Percentiles rank a stretch among this genome's conserved stretches.
Conservation (phyloP, 23 tunicate species). For the Halocynthia roretzi region DNA sequence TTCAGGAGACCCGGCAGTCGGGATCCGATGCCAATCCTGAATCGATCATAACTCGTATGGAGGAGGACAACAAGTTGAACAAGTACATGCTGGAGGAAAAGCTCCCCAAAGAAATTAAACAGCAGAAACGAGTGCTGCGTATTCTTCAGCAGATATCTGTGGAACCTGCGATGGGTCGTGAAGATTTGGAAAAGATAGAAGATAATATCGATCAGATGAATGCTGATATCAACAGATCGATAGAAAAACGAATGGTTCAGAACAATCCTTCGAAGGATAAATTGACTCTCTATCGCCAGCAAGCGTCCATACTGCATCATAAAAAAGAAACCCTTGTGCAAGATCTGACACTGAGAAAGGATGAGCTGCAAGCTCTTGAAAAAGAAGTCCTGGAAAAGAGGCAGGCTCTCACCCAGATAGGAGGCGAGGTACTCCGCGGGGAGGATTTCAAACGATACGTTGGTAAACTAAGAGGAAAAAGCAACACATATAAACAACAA, state of each 20-base stretch:
- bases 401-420: constrained; percentile 35
- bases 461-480: constrained; percentile 50
- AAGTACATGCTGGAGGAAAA: constrained; percentile 69
- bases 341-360: constrained; percentile 39
- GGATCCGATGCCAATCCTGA: constrained; percentile 69
- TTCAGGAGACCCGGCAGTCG: constrained; percentile 28
- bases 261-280: constrained; percentile 80
- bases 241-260: constrained; percentile 71
- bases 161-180: constrained; percentile 41
- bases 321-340: constrained; percentile 76
- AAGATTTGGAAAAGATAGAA: constrained; percentile 50
- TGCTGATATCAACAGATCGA: constrained; percentile 50
- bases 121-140: constrained; percentile 20
- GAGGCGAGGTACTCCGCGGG: constrained; percentile 83
- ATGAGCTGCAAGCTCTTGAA: constrained; percentile 48
- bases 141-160: constrained; percentile 41
- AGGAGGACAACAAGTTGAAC: constrained; percentile 78
- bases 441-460: constrained; percentile 70
- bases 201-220: constrained; percentile 36
- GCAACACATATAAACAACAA: constrained; percentile 46
- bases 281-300: constrained; percentile 73
- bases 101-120: constrained; percentile 77
- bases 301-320: constrained; percentile 73
- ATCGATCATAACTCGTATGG: constrained; percentile 60
- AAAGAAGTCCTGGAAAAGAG: constrained; percentile 55